A percentile compares a stretch with the other conserved stretches of the same genome.
Evolutionary conservation across 2,888 invertebrate genomes (phyloP).

Genomic region (Coecobrya sp.): DNA sequence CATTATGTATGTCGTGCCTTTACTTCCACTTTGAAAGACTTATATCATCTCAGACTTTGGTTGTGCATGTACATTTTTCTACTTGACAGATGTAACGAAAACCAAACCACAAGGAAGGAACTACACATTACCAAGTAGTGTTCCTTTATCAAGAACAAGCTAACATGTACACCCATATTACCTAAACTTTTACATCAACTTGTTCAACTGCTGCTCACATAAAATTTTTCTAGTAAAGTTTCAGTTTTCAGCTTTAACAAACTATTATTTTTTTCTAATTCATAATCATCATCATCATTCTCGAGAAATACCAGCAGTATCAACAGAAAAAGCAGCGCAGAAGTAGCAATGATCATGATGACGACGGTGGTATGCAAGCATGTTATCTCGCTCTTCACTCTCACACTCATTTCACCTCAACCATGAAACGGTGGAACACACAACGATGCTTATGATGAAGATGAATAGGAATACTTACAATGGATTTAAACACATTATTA

Average conservation of each 20-base stretch:
- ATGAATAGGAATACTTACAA: not conserved
- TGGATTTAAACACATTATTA: not conserved
- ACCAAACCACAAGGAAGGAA: constrained; percentile 71
- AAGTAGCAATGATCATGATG: not conserved
- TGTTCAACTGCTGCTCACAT: constrained; percentile 3
- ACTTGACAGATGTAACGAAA: constrained; percentile 1
- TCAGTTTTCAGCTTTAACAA: constrained; percentile 18
- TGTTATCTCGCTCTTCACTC: constrained; percentile 70
- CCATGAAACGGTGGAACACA: constrained; percentile 50
- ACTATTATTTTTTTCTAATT: constrained; percentile 32
- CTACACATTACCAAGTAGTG: constrained; percentile 39
- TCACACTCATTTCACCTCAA: constrained; percentile 74
- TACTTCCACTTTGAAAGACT: not conserved
- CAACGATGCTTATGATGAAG: constrained; percentile 2
- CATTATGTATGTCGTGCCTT: not conserved
- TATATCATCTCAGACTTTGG: not conserved
- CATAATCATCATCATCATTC: constrained; percentile 40
- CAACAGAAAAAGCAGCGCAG: not conserved
- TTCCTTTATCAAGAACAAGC: not conserved
- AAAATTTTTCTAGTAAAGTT: constrained; percentile 18
- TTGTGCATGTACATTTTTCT: not conserved
- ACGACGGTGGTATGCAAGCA: constrained; percentile 11
- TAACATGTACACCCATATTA: not conserved
- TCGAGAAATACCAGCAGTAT: not conserved
- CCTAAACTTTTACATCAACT: not conserved